phyloP scores from a whole-genome alignment of 1,140 invertebrate species.

The Anthonomus grandis region DNA sequence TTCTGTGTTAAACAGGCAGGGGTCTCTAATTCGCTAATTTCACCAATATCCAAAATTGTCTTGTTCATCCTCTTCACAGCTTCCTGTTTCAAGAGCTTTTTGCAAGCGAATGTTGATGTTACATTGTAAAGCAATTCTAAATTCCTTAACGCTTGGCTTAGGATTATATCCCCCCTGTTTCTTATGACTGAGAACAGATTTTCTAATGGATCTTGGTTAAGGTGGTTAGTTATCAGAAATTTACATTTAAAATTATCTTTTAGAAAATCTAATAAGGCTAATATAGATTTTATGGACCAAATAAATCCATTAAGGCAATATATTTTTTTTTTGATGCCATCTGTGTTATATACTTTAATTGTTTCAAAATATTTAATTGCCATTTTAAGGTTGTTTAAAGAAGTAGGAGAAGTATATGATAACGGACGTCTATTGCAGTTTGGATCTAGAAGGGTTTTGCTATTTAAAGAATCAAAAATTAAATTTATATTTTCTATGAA shows the following conservation, averaged over 20 bases:
- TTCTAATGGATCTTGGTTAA: conserved; percentile 24
- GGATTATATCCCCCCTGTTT: conserved; percentile 20
- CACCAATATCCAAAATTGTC: too few species aligned
- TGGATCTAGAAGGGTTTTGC: conserved; percentile 6
- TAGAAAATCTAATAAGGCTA: not conserved
- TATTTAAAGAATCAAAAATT: conserved; percentile 36
- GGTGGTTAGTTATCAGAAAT: conserved; percentile 11
- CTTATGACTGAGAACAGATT: conserved; percentile 20
- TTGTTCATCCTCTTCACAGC: conserved; percentile 20
- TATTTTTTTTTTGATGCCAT: conserved; percentile 9
- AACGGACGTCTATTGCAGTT: not conserved
- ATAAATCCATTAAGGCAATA: too few species aligned
- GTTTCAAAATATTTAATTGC: not conserved
- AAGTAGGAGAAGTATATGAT: not conserved
- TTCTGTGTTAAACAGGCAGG: too few species aligned
- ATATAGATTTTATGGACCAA: conserved; percentile 1
- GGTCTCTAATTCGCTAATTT: too few species aligned
- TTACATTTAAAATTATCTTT: not conserved
- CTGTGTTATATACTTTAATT: not conserved
- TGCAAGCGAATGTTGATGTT: conserved; percentile 8
- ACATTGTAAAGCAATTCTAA: conserved; percentile 12
- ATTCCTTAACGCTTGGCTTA: conserved; percentile 16
- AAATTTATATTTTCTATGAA: conserved; percentile 31
- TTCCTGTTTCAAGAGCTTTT: conserved; percentile 11
- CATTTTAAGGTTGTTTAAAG: not conserved